A percentile compares a stretch with the other conserved stretches of the same genome.
Evolutionary conservation across 2,797 vertebrate genomes (phyloP).

Genomic region (Halcyon smyrnensis): DNA sequence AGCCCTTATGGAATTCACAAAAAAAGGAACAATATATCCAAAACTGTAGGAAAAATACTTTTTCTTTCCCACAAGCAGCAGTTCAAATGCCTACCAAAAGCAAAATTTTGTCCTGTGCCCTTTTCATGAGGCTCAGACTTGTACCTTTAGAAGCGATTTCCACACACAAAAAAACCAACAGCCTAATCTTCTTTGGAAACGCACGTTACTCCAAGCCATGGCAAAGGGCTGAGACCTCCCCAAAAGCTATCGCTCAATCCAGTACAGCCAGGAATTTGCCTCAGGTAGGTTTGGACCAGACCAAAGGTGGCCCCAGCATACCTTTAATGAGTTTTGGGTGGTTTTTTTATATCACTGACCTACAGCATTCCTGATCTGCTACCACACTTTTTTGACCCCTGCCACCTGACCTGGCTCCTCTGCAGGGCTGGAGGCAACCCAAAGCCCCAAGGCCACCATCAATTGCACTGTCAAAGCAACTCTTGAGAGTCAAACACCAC

Average conservation of each 20-base stretch:
- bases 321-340: background rate
- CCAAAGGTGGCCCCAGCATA: background rate
- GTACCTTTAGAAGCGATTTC: background rate
- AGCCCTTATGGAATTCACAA: background rate
- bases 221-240: background rate
- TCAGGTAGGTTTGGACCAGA: background rate
- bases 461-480: background rate
- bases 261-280: fast-evolving
- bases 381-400: background rate
- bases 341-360: background rate
- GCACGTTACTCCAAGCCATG: fast-evolving
- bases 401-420: background rate
- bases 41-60: background rate
- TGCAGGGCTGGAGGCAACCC: background rate
- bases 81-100: background rate
- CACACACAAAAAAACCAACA: background rate
- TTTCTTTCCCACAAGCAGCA: background rate
- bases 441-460: background rate
- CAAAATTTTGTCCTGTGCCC: background rate
- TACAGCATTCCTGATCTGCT: background rate
- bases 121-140: background rate
- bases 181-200: background rate
- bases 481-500: background rate
- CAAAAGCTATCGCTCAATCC: background rate
- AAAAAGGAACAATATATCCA: background rate